Percentiles rank a stretch among this genome's conserved stretches.
Evolutionary conservation across 2,888 invertebrate genomes (phyloP).

Genomic region (Tineola bisselliella): DNA sequence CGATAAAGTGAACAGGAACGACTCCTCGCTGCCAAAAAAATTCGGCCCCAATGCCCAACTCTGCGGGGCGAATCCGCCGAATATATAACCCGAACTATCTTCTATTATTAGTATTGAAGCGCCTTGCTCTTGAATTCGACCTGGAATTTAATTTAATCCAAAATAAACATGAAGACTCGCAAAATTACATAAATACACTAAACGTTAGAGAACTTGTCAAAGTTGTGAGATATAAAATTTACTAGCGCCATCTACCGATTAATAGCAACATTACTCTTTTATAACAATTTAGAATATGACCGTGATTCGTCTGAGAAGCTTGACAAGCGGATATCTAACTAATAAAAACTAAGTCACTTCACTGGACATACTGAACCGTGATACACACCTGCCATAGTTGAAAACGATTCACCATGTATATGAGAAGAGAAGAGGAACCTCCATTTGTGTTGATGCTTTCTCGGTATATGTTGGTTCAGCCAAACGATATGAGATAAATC

Average conservation of each 20-base stretch:
- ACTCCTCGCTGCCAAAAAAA: constrained; percentile 78
- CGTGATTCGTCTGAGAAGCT: too few species aligned
- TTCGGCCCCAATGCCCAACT: constrained; percentile 81
- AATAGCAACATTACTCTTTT: too few species aligned
- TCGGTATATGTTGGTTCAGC: constrained; percentile 82
- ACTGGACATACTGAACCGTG: too few species aligned
- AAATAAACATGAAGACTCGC: not conserved
- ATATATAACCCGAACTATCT: constrained; percentile 82
- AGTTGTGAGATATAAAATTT: too few species aligned
- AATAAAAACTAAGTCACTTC: too few species aligned
- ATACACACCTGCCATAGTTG: constrained; percentile 74
- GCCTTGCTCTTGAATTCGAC: constrained; percentile 81
- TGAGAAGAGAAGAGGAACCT: constrained; percentile 87
- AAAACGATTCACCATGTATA: constrained; percentile 91
- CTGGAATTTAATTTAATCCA: constrained; percentile 31
- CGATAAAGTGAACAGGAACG: constrained; percentile 85
- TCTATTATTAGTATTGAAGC: constrained; percentile 86
- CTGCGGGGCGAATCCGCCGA: constrained; percentile 88
- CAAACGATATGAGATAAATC: constrained; percentile 83
- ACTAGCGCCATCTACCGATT: too few species aligned
- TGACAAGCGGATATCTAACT: too few species aligned
- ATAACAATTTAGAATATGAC: too few species aligned
- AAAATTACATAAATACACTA: too few species aligned
- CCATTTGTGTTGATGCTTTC: constrained; percentile 81
- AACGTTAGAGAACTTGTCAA: too few species aligned